Percentiles rank a stretch among this genome's conserved stretches.
Conservation (phyloP, 2,888 invertebrate genomes). For the Pristionchus maxplancki region DNA sequence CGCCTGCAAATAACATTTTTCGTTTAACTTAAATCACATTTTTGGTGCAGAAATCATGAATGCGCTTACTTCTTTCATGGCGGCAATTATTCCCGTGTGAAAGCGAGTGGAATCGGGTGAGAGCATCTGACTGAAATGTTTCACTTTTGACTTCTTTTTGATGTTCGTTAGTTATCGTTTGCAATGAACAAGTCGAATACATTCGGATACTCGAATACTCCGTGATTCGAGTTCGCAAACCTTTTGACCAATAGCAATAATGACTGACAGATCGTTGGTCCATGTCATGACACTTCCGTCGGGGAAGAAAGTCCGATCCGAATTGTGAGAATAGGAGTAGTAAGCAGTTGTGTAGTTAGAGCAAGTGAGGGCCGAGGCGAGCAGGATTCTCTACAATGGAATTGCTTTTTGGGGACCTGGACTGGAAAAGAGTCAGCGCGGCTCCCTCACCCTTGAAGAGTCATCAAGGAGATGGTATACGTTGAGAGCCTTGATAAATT, state of each 20-base stretch:
- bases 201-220: too few species aligned
- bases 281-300: not conserved
- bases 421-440: not conserved
- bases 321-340: not conserved
- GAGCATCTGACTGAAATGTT: not conserved
- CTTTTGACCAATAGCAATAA: too few species aligned
- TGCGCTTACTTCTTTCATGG: not conserved
- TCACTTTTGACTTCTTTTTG: not conserved
- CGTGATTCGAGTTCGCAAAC: too few species aligned
- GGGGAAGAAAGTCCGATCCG: not conserved
- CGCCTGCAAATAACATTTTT: not conserved
- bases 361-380: not conserved
- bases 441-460: not conserved
- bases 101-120: not conserved
- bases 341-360: not conserved
- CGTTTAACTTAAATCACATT: not conserved
- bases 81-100: not conserved
- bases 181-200: too few species aligned
- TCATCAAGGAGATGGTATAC: not conserved
- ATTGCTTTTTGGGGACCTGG: not conserved
- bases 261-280: not conserved
- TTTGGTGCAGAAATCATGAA: not conserved
- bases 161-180: too few species aligned
- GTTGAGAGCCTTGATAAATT: constrained; percentile 2
- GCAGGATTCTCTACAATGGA: not conserved